phyloP scores from a whole-genome alignment of 2,113 vertebrate species.

The Forbesichthys agassizii region DNA sequence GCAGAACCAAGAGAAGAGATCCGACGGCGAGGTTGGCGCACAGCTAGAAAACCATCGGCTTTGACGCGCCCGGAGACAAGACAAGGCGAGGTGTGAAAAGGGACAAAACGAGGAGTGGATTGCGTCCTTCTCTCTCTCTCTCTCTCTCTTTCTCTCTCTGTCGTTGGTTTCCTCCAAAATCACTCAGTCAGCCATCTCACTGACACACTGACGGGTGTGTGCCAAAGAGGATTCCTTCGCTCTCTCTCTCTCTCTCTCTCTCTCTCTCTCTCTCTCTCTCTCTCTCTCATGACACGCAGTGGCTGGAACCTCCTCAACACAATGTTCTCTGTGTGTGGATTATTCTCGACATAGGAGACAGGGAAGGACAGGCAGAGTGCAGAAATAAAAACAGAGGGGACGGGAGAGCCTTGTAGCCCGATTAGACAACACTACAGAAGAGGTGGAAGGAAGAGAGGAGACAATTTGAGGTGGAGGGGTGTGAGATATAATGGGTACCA shows the following conservation, averaged over 20 bases:
- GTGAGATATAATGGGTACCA: conserved; percentile 7
- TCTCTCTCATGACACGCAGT: conserved; percentile 27
- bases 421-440: not conserved
- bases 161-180: conserved; percentile 45
- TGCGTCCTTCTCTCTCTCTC: conserved; percentile 1
- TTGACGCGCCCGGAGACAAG: conserved; percentile 24
- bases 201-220: conserved; percentile 58
- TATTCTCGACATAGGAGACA: conserved; percentile 14
- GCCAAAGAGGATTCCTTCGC: conserved; percentile 53
- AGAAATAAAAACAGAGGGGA: conserved; percentile 7
- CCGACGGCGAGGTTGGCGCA: conserved; percentile 46
- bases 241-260: conserved; percentile 21
- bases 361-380: not conserved
- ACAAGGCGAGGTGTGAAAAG: too few species aligned
- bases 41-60: conserved; percentile 53
- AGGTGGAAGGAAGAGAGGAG: too few species aligned
- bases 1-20: conserved; percentile 39
- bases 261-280: conserved; percentile 23
- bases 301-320: conserved; percentile 34
- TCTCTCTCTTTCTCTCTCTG: conserved; percentile 2
- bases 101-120: too few species aligned
- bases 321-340: conserved; percentile 43
- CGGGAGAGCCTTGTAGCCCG: not conserved
- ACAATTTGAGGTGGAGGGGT: not conserved
- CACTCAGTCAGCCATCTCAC: conserved; percentile 57